These are phyloP conservation scores for Drosophila melanosoma DNA, from an alignment of 2,888 invertebrate species.

Conservation along the genomic window DNA sequence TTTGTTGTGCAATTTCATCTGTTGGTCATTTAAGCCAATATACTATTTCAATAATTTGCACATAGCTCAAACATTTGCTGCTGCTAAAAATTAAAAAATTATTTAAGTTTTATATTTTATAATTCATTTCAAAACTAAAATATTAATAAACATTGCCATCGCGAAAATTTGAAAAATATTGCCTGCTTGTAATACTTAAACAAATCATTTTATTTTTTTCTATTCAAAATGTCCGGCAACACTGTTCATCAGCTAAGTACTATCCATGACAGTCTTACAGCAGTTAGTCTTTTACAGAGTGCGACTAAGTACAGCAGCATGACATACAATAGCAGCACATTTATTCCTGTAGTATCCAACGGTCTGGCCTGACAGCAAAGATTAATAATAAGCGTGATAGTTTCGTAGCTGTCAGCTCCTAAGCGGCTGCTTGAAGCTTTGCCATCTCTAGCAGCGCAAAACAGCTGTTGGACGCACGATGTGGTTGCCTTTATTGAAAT, in stretches of 20 bases:
- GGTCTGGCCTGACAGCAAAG: background rate
- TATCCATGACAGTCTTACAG: background rate
- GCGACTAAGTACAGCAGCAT: too few species aligned
- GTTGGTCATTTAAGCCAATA: too few species aligned
- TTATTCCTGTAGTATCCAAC: too few species aligned
- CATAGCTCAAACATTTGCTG: too few species aligned
- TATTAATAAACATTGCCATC: too few species aligned
- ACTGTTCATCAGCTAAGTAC: accelerated
- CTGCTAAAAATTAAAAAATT: too few species aligned
- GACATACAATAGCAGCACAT: too few species aligned
- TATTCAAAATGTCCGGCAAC: background rate
- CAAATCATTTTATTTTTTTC: background rate
- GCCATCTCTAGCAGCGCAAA: slow-evolving; percentile 24
- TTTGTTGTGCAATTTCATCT: too few species aligned
- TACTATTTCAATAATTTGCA: too few species aligned
- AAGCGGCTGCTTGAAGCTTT: background rate
- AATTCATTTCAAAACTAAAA: too few species aligned
- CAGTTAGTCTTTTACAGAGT: background rate
- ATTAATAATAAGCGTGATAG: background rate
- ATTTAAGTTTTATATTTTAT: too few species aligned
- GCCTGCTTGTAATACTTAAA: background rate
- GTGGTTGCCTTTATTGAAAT: slow-evolving; percentile 59
- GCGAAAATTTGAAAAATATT: background rate
- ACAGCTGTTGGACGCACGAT: slow-evolving; percentile 50
- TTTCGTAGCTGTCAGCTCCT: slow-evolving; percentile 22